phyloP scores from a whole-genome alignment of 2,888 invertebrate species.

The Bimastos eiseni region DNA sequence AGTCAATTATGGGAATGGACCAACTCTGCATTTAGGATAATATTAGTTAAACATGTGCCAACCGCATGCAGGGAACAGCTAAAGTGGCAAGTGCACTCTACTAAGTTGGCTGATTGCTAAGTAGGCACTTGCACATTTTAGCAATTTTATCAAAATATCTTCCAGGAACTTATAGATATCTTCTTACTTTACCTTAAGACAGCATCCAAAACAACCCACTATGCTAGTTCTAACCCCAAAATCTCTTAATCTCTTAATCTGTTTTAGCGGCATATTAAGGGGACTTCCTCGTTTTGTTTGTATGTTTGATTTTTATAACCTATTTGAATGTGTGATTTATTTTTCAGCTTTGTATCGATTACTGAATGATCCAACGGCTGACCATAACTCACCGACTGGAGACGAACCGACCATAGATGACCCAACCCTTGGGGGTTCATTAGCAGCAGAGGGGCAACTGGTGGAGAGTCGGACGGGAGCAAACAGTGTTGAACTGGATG shows the following conservation, averaged over 20 bases:
- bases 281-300: background rate
- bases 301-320: background rate
- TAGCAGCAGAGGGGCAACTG: slow-evolving; percentile 23
- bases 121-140: background rate
- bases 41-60: background rate
- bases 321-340: background rate
- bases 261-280: background rate
- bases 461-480: slow-evolving; percentile 3
- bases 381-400: background rate
- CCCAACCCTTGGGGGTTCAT: background rate
- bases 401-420: background rate
- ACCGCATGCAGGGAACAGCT: no score
- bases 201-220: background rate
- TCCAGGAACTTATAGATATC: background rate
- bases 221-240: background rate
- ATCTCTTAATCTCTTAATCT: background rate
- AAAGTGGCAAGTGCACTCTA: background rate
- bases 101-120: background rate
- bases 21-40: background rate
- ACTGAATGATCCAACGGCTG: background rate
- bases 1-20: background rate
- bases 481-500: slow-evolving; percentile 3
- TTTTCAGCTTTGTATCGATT: background rate
- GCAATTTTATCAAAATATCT: no score
- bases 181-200: background rate